A percentile compares a stretch with the other conserved stretches of the same genome.
These are phyloP conservation scores for Myotis findleyi DNA, from an alignment of 2,797 vertebrate species.

Conservation along the genomic window DNA sequence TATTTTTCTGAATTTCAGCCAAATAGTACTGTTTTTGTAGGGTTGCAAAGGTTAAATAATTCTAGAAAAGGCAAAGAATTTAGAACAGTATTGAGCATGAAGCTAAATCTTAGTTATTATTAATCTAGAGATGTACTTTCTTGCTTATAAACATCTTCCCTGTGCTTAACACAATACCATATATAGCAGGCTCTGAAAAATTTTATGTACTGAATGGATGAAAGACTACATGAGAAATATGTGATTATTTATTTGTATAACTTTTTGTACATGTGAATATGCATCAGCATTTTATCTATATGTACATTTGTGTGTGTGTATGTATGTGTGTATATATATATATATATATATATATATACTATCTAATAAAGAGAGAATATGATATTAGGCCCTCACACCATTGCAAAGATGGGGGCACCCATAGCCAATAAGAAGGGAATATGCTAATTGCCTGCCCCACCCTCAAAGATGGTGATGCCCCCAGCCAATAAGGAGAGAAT, in stretches of 20 bases:
- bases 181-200: background rate
- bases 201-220: background rate
- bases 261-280: background rate
- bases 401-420: too few species aligned
- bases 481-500: too few species aligned
- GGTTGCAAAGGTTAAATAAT: background rate
- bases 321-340: background rate
- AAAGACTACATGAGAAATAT: background rate
- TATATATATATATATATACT: background rate
- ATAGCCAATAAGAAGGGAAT: too few species aligned
- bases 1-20: background rate
- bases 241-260: background rate
- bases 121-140: background rate
- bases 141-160: background rate
- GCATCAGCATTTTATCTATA: background rate
- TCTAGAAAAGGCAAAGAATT: background rate
- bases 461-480: too few species aligned
- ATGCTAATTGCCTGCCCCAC: too few species aligned
- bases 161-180: background rate
- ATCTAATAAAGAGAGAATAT: too few species aligned
- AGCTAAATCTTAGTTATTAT: constrained; percentile 23
- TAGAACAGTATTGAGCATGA: background rate
- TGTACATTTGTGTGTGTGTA: background rate
- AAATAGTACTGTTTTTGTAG: background rate
- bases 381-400: too few species aligned